Evolutionary conservation across 2,888 invertebrate species (phyloP).

Genomic region (Zelleria hepariella): DNA sequence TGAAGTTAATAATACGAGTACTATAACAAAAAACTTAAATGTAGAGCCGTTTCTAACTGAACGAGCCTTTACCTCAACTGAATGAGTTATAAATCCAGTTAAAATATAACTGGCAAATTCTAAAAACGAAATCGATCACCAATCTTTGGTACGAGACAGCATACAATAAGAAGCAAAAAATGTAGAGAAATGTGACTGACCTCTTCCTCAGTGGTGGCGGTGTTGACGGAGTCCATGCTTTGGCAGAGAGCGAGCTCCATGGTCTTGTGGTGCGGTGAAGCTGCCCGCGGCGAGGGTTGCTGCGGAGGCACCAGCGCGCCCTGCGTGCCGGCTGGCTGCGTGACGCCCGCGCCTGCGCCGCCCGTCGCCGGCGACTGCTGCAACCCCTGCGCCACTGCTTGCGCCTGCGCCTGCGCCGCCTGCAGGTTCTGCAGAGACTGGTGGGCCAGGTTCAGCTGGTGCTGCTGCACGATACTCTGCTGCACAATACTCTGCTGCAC

Average conservation of each 20-base stretch:
- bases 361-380: slow-evolving; percentile 46
- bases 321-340: slow-evolving; percentile 46
- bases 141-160: too few species aligned
- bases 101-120: too few species aligned
- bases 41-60: too few species aligned
- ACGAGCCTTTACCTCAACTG: too few species aligned
- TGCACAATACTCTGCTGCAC: slow-evolving; percentile 65
- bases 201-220: slow-evolving; percentile 97
- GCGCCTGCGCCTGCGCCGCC: slow-evolving; percentile 42
- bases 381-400: slow-evolving; percentile 38
- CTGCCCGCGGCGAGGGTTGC: slow-evolving; percentile 44
- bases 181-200: slow-evolving; percentile 67
- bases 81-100: too few species aligned
- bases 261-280: slow-evolving; percentile 60
- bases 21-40: too few species aligned
- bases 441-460: slow-evolving; percentile 62
- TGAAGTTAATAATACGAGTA: too few species aligned
- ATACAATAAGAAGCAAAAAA: neutral
- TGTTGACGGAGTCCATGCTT: slow-evolving; percentile 98
- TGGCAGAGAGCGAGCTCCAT: slow-evolving; percentile 87
- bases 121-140: too few species aligned
- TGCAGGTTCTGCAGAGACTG: slow-evolving; percentile 59
- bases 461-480: slow-evolving; percentile 65
- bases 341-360: slow-evolving; percentile 49
- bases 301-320: slow-evolving; percentile 59